Percentiles rank a stretch among this genome's conserved stretches.
These are phyloP conservation scores for Metridium senile DNA, from an alignment of 92 coral and sea anemone genomes.

Conservation along the genomic window DNA sequence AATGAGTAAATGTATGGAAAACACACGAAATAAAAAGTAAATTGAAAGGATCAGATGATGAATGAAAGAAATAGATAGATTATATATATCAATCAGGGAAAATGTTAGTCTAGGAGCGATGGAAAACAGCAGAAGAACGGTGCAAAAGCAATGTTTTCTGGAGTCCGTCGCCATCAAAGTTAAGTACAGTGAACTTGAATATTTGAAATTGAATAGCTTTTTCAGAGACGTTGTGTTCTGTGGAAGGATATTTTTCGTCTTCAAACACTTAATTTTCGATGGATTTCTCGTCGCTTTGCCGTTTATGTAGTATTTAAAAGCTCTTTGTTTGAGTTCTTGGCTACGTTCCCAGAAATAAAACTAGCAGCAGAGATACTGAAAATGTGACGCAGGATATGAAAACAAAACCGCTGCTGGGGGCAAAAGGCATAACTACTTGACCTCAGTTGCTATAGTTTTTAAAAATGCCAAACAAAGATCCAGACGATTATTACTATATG, in stretches of 20 bases:
- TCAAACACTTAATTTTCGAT: not conserved
- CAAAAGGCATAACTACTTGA: too few relatives aligned
- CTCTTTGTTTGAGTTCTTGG: conserved; percentile 22
- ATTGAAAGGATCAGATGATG: too few relatives aligned
- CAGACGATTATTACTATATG: too few relatives aligned
- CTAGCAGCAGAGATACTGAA: too few relatives aligned
- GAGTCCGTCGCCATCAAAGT: not conserved
- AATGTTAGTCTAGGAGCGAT: not conserved
- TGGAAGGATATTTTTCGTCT: not conserved
- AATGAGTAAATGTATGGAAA: too few relatives aligned
- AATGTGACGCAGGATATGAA: too few relatives aligned
- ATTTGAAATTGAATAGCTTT: not conserved
- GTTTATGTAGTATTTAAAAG: conserved; percentile 21
- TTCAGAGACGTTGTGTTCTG: not conserved
- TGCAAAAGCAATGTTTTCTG: not conserved
- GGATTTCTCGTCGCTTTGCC: not conserved
- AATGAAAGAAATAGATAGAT: too few relatives aligned
- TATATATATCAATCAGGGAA: conserved; percentile 41
- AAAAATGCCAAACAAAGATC: too few relatives aligned
- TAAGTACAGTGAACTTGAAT: not conserved
- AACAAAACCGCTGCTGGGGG: too few relatives aligned
- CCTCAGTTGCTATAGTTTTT: too few relatives aligned
- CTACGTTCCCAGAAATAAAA: conserved; percentile 24
- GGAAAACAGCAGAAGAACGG: not conserved
- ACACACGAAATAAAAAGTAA: too few relatives aligned